Evolutionary conservation across 2,797 vertebrate genomes (phyloP).

Genomic region (Artibeus jamaicensis): DNA sequence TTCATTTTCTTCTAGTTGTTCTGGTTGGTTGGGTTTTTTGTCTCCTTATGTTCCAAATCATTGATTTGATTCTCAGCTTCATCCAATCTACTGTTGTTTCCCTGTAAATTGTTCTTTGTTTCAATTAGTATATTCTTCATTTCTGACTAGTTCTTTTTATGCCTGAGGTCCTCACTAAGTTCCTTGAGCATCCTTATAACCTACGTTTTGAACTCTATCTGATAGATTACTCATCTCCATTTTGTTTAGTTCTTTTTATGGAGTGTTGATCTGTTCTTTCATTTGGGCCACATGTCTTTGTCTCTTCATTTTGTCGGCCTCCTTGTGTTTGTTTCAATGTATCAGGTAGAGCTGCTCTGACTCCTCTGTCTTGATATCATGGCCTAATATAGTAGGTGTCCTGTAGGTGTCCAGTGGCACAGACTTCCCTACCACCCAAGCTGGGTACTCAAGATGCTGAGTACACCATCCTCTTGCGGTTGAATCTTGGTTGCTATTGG

Average conservation of each 20-base stretch:
- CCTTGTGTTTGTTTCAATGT: neutral
- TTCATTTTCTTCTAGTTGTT: too few relatives aligned
- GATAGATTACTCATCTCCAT: neutral
- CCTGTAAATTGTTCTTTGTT: too few relatives aligned
- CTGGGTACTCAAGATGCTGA: neutral
- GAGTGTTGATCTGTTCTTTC: neutral
- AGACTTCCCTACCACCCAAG: neutral
- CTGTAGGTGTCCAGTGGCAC: neutral
- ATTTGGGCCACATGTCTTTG: neutral
- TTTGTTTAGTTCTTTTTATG: neutral
- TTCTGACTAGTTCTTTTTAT: too few relatives aligned
- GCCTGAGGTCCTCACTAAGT: too few relatives aligned
- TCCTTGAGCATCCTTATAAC: too few relatives aligned
- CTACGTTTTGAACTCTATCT: neutral
- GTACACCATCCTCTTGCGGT: neutral
- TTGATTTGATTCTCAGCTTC: too few relatives aligned
- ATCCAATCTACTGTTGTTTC: too few relatives aligned
- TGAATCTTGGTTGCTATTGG: neutral
- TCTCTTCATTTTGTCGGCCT: neutral
- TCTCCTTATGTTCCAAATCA: too few relatives aligned
- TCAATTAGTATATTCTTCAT: too few relatives aligned
- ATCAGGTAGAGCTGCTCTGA: neutral
- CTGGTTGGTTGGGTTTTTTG: too few relatives aligned
- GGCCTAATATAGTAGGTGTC: neutral
- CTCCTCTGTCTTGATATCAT: neutral